phyloP scores from a whole-genome alignment of 2,113 vertebrate genomes.

The Accipiter virgatus region DNA sequence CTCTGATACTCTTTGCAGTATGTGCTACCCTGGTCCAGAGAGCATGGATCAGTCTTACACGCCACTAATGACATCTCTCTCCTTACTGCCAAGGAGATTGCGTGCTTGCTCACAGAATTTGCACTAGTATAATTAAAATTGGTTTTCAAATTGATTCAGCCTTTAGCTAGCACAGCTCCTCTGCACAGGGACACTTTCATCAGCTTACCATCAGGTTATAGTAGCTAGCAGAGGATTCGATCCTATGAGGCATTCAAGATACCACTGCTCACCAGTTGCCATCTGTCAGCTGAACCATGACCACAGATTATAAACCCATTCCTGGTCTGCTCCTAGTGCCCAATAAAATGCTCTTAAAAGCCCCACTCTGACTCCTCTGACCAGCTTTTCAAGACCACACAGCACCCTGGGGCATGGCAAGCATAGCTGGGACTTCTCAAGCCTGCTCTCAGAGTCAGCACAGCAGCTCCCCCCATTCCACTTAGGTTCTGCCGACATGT shows the following conservation, averaged over 20 bases:
- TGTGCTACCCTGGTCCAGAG: neutral
- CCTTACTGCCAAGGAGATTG: neutral
- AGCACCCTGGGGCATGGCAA: neutral
- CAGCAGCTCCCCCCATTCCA: neutral
- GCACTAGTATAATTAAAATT: neutral
- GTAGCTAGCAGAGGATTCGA: neutral
- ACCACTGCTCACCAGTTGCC: neutral
- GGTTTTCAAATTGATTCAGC: neutral
- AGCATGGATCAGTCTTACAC: neutral
- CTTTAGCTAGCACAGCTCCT: neutral
- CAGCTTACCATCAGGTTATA: neutral
- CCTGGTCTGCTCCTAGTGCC: neutral
- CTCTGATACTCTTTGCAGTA: neutral
- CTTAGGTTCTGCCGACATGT: neutral
- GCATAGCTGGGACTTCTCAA: neutral
- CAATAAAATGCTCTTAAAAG: conserved; percentile 23
- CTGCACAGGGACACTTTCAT: neutral
- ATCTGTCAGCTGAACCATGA: conserved; percentile 34
- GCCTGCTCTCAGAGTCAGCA: neutral
- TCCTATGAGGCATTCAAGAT: neutral
- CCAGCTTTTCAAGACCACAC: neutral
- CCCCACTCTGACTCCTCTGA: neutral
- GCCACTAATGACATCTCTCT: neutral
- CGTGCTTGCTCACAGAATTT: neutral
- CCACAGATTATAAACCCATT: conserved; percentile 3